Percentiles rank a stretch among this genome's conserved stretches.
Evolutionary conservation across 1,140 invertebrate species (phyloP).

Genomic region (Eriosoma lanigerum): DNA sequence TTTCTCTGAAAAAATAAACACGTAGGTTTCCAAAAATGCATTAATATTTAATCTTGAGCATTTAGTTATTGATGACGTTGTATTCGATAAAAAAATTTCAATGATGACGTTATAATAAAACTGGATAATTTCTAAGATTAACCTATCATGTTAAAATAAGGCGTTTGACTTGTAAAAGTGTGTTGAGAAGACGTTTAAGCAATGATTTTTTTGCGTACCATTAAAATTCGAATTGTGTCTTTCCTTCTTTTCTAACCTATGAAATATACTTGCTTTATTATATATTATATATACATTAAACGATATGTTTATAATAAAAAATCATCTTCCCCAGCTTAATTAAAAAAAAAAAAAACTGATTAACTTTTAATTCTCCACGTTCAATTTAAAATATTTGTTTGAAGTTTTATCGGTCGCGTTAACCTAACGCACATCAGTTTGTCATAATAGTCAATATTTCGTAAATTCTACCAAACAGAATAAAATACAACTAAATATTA

Average conservation of each 20-base stretch:
- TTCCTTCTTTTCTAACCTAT: too few relatives aligned
- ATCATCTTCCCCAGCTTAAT: slow-evolving; percentile 13
- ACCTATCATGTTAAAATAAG: neutral
- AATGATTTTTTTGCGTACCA: neutral
- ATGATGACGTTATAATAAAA: slow-evolving; percentile 5
- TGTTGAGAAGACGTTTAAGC: neutral
- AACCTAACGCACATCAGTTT: neutral
- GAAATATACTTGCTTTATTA: too few relatives aligned
- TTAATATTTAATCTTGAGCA: too few relatives aligned
- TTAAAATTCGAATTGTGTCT: too few relatives aligned
- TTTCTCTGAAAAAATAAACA: too few relatives aligned
- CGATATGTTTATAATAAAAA: neutral
- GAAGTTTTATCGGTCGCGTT: neutral
- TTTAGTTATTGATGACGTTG: neutral
- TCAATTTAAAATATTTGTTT: slow-evolving; percentile 23
- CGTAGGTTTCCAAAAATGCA: too few relatives aligned
- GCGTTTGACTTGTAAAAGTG: neutral
- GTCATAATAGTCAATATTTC: neutral
- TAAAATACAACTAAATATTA: neutral
- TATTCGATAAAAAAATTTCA: neutral
- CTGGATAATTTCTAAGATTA: neutral
- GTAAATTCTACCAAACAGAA: neutral
- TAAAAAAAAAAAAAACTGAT: slow-evolving; percentile 31
- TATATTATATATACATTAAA: neutral
- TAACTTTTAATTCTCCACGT: slow-evolving; percentile 24